Evolutionary conservation across 2,888 invertebrate species (phyloP).

Genomic region (Neocrepidodera transversa): DNA sequence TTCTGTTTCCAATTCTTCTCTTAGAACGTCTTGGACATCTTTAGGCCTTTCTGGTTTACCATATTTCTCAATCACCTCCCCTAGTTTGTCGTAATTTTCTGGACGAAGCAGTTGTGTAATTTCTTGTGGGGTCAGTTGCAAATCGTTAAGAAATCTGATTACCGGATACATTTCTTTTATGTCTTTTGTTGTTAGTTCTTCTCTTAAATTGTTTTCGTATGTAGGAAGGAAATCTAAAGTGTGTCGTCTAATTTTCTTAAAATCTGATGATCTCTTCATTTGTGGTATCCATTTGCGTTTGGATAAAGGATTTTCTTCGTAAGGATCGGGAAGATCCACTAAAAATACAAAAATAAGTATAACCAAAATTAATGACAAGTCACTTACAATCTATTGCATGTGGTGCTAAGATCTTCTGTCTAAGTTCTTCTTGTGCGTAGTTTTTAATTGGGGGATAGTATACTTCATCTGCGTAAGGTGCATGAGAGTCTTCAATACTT

Average conservation of each 20-base stretch:
- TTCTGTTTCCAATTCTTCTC: slow-evolving; percentile 34
- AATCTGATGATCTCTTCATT: slow-evolving; percentile 50
- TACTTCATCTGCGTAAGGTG: slow-evolving; percentile 81
- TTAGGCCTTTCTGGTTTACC: slow-evolving; percentile 7
- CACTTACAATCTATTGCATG: slow-evolving; percentile 55
- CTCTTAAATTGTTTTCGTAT: slow-evolving; percentile 39
- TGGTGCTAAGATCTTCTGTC: slow-evolving; percentile 63
- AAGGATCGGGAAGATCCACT: slow-evolving; percentile 57
- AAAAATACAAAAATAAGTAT: slow-evolving; percentile 35
- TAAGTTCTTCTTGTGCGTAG: slow-evolving; percentile 52
- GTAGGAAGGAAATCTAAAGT: slow-evolving; percentile 48
- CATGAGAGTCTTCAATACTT: slow-evolving; percentile 66
- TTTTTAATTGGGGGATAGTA: slow-evolving; percentile 74
- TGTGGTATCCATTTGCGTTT: slow-evolving; percentile 57
- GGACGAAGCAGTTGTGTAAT: slow-evolving; percentile 50
- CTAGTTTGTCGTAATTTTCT: slow-evolving; percentile 45
- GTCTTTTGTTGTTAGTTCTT: slow-evolving; percentile 38
- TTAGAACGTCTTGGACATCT: slow-evolving; percentile 20
- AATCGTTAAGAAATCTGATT: slow-evolving; percentile 48
- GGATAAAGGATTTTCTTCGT: slow-evolving; percentile 48
- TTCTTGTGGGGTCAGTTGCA: slow-evolving; percentile 49
- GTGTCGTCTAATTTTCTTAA: slow-evolving; percentile 50
- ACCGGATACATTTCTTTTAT: slow-evolving; percentile 47
- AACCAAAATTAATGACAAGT: too few relatives aligned
- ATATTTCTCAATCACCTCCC: slow-evolving; percentile 45